These are phyloP conservation scores for Epizoanthus stellaris DNA, from an alignment of 92 coral and sea anemone genomes.

Conservation along the genomic window DNA sequence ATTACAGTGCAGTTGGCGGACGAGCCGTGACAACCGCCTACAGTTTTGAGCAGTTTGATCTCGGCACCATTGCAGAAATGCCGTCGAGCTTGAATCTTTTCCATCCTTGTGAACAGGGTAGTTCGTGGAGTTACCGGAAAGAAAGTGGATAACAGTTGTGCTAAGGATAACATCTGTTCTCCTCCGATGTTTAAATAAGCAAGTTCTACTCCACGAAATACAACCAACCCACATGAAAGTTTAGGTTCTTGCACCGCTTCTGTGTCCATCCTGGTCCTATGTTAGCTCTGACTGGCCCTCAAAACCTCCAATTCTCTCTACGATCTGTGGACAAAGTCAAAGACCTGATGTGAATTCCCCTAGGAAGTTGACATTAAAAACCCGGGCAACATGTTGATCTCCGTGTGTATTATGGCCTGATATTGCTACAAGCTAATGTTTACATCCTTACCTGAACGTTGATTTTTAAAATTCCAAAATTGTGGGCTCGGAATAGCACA, in stretches of 20 bases:
- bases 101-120: slow-evolving; percentile 93
- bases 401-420: not conserved
- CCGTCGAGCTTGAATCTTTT: slow-evolving; percentile 88
- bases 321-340: slow-evolving; percentile 53
- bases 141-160: slow-evolving; percentile 81
- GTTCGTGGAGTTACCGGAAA: slow-evolving; percentile 86
- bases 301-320: slow-evolving; percentile 35
- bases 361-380: slow-evolving; percentile 42
- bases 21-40: slow-evolving; percentile 92
- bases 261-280: slow-evolving; percentile 47
- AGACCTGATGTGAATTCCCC: slow-evolving; percentile 46
- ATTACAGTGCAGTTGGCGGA: slow-evolving; percentile 92
- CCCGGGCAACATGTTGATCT: slow-evolving; percentile 24
- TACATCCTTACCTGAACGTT: slow-evolving; percentile 12
- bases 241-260: slow-evolving; percentile 48
- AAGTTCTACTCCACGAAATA: slow-evolving; percentile 86
- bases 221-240: slow-evolving; percentile 74
- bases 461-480: slow-evolving; percentile 1
- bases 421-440: not conserved
- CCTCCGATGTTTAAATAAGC: slow-evolving; percentile 87
- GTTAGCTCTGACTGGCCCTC: slow-evolving; percentile 8
- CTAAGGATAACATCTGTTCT: slow-evolving; percentile 89
- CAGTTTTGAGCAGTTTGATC: slow-evolving; percentile 87
- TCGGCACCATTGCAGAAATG: slow-evolving; percentile 86
- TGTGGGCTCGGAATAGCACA: slow-evolving; percentile 25